These are phyloP conservation scores for Leptopilina drosophilae DNA, from an alignment of 2,888 invertebrate genomes.

Conservation along the genomic window DNA sequence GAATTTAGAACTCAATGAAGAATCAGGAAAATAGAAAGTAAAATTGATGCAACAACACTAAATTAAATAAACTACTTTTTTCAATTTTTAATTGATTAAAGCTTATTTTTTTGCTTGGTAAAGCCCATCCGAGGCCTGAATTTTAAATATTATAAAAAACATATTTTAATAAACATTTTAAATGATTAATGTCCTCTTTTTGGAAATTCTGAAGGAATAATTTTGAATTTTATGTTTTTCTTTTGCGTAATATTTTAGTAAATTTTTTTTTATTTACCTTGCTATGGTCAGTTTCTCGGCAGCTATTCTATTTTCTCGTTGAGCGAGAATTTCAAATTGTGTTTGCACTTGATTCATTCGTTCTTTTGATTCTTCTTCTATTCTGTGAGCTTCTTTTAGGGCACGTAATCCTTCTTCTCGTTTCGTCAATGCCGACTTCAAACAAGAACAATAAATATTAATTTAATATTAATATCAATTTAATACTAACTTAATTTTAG, in stretches of 20 bases:
- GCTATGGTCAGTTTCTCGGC: constrained; percentile 66
- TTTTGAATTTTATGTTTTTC: not conserved
- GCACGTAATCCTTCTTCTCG: constrained; percentile 70
- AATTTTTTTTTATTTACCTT: constrained; percentile 60
- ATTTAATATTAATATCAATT: not conserved
- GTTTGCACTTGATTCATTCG: constrained; percentile 64
- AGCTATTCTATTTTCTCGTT: constrained; percentile 68
- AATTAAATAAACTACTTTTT: too few species aligned
- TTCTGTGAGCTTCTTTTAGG: constrained; percentile 66
- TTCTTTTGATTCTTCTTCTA: constrained; percentile 69
- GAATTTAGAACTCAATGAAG: too few species aligned
- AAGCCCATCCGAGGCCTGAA: too few species aligned
- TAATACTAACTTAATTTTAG: too few species aligned
- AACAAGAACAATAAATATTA: not conserved
- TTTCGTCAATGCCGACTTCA: constrained; percentile 67
- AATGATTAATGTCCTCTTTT: too few species aligned
- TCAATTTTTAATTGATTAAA: too few species aligned
- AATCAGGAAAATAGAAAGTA: too few species aligned
- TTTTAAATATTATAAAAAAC: too few species aligned
- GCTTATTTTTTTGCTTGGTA: too few species aligned
- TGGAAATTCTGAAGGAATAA: not conserved
- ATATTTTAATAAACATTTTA: too few species aligned
- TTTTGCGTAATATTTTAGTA: not conserved
- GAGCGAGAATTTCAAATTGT: constrained; percentile 66
- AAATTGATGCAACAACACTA: too few species aligned